Conservation (phyloP, 2,797 vertebrate genomes). For the Enteromius radiatus region DNA sequence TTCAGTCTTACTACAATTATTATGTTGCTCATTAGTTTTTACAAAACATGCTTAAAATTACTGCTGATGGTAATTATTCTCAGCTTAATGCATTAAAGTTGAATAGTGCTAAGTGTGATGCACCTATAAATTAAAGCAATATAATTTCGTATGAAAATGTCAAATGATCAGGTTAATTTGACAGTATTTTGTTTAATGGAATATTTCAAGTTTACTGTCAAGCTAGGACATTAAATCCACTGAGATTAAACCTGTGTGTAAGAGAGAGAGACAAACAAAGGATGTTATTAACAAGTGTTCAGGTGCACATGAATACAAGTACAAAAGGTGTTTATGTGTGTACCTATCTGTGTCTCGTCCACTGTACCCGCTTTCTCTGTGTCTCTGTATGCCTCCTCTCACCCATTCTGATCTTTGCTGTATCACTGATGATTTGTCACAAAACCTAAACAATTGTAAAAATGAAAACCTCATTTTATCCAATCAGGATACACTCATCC, state of each 20-base stretch:
- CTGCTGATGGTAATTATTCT: not conserved
- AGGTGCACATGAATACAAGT: not conserved
- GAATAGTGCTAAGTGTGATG: not conserved
- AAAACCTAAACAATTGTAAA: constrained; percentile 61
- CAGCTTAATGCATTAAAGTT: constrained; percentile 3
- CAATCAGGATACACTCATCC: not conserved
- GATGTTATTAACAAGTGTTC: constrained; percentile 16
- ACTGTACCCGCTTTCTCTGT: constrained; percentile 57
- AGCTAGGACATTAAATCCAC: constrained; percentile 41
- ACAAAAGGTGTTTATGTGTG: not conserved
- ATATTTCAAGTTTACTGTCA: constrained; percentile 38
- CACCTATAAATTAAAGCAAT: not conserved
- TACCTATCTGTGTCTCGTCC: constrained; percentile 64
- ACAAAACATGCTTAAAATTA: not conserved
- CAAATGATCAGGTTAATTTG: constrained; percentile 13
- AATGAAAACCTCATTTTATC: not conserved
- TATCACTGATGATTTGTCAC: constrained; percentile 28
- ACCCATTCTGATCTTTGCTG: constrained; percentile 22
- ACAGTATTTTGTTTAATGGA: not conserved
- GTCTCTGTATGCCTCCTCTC: constrained; percentile 32
- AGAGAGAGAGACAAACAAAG: constrained; percentile 11
- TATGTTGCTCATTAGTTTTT: not conserved
- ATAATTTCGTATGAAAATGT: constrained; percentile 24
- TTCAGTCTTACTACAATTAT: constrained; percentile 7
- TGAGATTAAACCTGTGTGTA: constrained; percentile 65